phyloP scores from a whole-genome alignment of 2,888 invertebrate genomes.

The Alentia gelatinosa region DNA sequence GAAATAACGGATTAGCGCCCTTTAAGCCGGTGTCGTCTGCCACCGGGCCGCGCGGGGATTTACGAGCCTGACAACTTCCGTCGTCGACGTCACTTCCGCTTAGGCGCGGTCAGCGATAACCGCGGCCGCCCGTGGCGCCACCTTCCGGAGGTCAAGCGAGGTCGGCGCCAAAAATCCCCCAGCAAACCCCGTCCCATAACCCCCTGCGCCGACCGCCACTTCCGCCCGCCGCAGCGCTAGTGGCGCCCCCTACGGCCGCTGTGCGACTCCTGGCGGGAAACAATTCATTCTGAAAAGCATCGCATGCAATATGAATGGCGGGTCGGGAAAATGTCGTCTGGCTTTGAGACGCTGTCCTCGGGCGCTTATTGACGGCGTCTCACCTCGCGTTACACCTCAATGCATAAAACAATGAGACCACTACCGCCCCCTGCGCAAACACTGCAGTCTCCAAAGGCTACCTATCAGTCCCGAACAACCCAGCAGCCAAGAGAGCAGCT shows the following conservation, averaged over 20 bases:
- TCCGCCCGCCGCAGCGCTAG: background rate
- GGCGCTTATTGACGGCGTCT: slow-evolving; percentile 14
- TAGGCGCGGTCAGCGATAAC: slow-evolving; percentile 15
- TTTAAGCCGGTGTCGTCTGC: slow-evolving; percentile 32
- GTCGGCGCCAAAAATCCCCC: background rate
- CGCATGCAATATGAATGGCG: slow-evolving; percentile 16
- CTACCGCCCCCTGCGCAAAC: background rate
- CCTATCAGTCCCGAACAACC: background rate
- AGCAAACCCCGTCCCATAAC: background rate
- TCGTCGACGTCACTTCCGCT: slow-evolving; percentile 24
- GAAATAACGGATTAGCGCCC: slow-evolving; percentile 46
- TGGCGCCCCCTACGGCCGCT: background rate
- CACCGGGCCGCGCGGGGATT: background rate
- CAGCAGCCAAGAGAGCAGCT: background rate
- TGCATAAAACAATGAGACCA: slow-evolving; percentile 48
- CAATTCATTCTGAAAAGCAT: slow-evolving; percentile 32
- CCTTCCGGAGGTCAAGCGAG: background rate
- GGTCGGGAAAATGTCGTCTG: background rate
- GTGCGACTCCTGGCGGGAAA: slow-evolving; percentile 3
- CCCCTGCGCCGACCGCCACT: too few relatives aligned
- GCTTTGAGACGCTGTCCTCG: background rate
- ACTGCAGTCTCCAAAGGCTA: background rate
- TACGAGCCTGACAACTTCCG: slow-evolving; percentile 34
- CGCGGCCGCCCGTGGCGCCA: slow-evolving; percentile 18
- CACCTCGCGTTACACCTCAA: slow-evolving; percentile 25